Evolutionary conservation across 2,113 vertebrate genomes (phyloP), one percentile per base, ranked within the genome.

Genomic region (Mesoclemmys tuberculata): DNA sequence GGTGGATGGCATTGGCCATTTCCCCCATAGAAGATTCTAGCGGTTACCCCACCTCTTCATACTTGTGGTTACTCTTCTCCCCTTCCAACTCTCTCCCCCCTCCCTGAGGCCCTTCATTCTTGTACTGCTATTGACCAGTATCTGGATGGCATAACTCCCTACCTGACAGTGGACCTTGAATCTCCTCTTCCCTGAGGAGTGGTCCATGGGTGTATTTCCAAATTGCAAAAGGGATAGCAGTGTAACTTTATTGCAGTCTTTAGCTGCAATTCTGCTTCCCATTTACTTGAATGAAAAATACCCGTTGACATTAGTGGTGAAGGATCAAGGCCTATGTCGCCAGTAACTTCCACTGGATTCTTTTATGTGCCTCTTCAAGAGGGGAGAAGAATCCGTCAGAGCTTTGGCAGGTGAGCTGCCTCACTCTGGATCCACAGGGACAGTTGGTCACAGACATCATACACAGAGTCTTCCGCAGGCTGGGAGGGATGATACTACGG

Each of bases 11-110:
- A 51, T 71, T 77, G 46, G n/a, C 41, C 9, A 44, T 11, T 2
- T n/a, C 16, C 29, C n/a, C 82, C 0, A 27, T 74, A 71, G 78
- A 86, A 80, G 56, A 31, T 55, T 48, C 3, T 4, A 74, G n/a
- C 22, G 16, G 0, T 21, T 16, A 58, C 51, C 19, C 31, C 51
- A 22, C 31, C 35, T 49, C 2, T 13, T 16, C 55, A 4, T 29
- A 1, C 0, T 0, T 82, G 51, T 12, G 74, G 55, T 85, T 54
- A 24, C 22, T 16, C 6, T 26, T 5, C n/a, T 46, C 46, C 46
- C 46, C 46, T 46, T 46, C 46, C 46, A 46, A 46, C 46, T 1
- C 8, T 35, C 11, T 22, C 21, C 24, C 6, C 19, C 29, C 21
- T 48, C 81, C 83, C n/a, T 79, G 22, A 48, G 26, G 18, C 5